Conservation (phyloP, 1,140 invertebrate species). For the Akabosia matsudoensis region DNA sequence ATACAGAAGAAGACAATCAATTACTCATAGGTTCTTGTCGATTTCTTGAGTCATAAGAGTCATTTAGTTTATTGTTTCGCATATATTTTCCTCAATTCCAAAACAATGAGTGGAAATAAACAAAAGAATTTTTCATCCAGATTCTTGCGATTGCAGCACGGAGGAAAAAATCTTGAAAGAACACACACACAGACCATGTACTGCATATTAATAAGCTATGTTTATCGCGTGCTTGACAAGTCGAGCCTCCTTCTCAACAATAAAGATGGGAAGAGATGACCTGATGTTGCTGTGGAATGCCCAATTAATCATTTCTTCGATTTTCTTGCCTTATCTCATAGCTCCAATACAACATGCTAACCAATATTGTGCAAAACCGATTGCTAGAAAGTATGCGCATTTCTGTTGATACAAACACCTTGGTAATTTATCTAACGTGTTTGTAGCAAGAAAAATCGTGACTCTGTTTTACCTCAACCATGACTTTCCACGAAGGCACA, state of each 20-base stretch:
- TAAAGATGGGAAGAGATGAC: constrained; percentile 14
- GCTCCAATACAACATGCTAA: no score
- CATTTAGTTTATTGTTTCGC: no score
- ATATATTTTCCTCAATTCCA: no score
- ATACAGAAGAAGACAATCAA: background rate
- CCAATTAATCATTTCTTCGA: constrained; percentile 10
- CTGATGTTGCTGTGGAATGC: constrained; percentile 1
- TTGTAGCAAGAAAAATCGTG: no score
- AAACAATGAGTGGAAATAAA: no score
- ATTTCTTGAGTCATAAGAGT: no score
- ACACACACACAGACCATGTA: background rate
- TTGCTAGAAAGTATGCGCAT: no score
- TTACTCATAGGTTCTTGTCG: no score
- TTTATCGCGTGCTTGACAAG: constrained; percentile 13
- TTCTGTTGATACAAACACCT: no score
- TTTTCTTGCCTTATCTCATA: background rate
- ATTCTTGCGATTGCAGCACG: background rate
- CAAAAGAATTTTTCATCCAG: background rate
- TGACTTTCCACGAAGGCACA: background rate
- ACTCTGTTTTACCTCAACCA: background rate
- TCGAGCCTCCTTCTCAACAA: constrained; percentile 6
- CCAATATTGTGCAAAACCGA: no score
- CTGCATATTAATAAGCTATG: constrained; percentile 7
- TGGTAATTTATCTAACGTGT: no score
- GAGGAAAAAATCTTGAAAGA: no score